Base-by-base conservation (phyloP, 2,113 vertebrate species). In the Alouatta palliata region DNA sequence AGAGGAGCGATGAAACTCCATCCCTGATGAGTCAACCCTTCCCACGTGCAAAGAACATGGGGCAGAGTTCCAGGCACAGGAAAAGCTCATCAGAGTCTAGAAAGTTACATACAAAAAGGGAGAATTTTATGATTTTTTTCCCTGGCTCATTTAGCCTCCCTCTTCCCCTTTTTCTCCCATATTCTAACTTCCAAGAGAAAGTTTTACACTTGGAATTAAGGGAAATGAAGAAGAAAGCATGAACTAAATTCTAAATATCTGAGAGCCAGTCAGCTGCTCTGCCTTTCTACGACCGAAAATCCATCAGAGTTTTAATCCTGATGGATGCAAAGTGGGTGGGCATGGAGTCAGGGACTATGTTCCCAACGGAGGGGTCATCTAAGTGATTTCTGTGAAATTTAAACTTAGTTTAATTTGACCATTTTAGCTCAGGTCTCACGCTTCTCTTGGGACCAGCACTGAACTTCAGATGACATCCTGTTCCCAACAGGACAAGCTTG, bases 271-370 rank as follows among this genome's bases (percentile, higher is more conserved):
- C 27, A 20, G 37, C n/a, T 20, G 32, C 13, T n/a, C 37, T 0
- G 0, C 11, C 23, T 47, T 10, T 25, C 27, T 8, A 3, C 0
- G 3, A 20, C 58, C 4, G n/a, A 43, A 19, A 0, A 4, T n/a
- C n/a, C n/a, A 1, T 1, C 1, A 2, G 35, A 13, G 49, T 27
- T 0, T 14, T 8, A 3, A 7, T 7, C 54, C 70, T 7, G 58
- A 47, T 3, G 23, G 68, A 12, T 1, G 1, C 0, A 2, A 32
- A 37, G 0, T 8, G 3, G 68, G 21, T 0, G 0, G 27, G 71
- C 23, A 3, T 32, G 45, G 45, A 13, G 7, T 1, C 16, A 25
- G 43, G 75, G 58, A 12, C 64, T 16, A 13, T 0, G 11, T 6
- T 23, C 20, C 49, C 35, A 13, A 19, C 8, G 0, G 19, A 27